These are phyloP conservation scores for Pectinophora gossypiella DNA, from an alignment of 1,140 invertebrate genomes.

Conservation along the genomic window DNA sequence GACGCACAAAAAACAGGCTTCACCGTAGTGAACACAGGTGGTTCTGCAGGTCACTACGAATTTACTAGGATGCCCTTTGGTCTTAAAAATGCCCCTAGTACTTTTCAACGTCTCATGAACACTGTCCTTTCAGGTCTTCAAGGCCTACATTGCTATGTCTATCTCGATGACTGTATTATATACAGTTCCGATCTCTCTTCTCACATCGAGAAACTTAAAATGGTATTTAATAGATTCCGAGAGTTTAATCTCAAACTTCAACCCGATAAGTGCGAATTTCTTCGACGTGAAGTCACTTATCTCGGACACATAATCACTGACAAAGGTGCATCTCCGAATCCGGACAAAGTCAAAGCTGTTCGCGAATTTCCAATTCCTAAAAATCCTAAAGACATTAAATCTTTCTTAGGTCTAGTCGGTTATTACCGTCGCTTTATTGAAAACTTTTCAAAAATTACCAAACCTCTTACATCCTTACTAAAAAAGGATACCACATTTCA, in stretches of 20 bases:
- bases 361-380: conserved; percentile 42
- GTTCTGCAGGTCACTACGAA: too few species aligned
- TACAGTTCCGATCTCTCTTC: too few species aligned
- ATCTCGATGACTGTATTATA: too few species aligned
- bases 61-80: too few species aligned
- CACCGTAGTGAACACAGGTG: too few species aligned
- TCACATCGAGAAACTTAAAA: too few species aligned
- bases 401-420: conserved; percentile 49
- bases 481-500: conserved; percentile 25
- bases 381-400: conserved; percentile 49
- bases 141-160: too few species aligned
- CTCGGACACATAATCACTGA: conserved; percentile 38
- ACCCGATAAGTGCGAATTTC: conserved; percentile 23
- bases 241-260: conserved; percentile 19
- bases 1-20: too few species aligned
- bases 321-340: conserved; percentile 24
- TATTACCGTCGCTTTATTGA: conserved; percentile 45
- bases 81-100: too few species aligned
- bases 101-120: too few species aligned
- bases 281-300: conserved; percentile 32
- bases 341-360: conserved; percentile 15
- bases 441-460: conserved; percentile 32
- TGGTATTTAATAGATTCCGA: neutral
- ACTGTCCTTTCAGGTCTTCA: too few species aligned
- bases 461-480: conserved; percentile 32